These are phyloP conservation scores for Agrotis clavis DNA, from an alignment of 2,888 invertebrate genomes.

Conservation along the genomic window DNA sequence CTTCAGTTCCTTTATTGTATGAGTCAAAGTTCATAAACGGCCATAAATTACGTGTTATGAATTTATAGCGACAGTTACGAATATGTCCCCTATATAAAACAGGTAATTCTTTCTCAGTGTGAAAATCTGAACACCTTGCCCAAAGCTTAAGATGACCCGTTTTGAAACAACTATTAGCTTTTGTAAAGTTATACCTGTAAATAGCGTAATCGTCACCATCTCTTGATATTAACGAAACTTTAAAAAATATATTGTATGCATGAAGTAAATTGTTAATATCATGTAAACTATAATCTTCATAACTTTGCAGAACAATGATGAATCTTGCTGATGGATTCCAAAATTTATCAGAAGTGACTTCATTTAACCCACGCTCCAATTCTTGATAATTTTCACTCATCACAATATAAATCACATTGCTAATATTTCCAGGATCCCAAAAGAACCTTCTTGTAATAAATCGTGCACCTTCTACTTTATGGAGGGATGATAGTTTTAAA, in stretches of 20 bases:
- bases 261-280: slow-evolving; percentile 63
- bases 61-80: slow-evolving; percentile 62
- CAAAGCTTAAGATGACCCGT: slow-evolving; percentile 44
- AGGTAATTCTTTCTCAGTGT: background rate
- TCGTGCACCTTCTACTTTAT: slow-evolving; percentile 55
- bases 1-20: slow-evolving; percentile 62
- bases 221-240: slow-evolving; percentile 31
- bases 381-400: slow-evolving; percentile 61
- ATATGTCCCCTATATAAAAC: slow-evolving; percentile 12
- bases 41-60: slow-evolving; percentile 66
- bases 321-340: slow-evolving; percentile 72
- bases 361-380: slow-evolving; percentile 57
- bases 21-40: slow-evolving; percentile 67
- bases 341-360: slow-evolving; percentile 58
- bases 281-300: slow-evolving; percentile 47
- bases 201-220: slow-evolving; percentile 46
- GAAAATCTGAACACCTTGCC: slow-evolving; percentile 46
- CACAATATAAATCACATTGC: slow-evolving; percentile 66
- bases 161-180: slow-evolving; percentile 48
- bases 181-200: slow-evolving; percentile 60
- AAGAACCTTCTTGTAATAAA: slow-evolving; percentile 65
- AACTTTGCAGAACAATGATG: slow-evolving; percentile 66
- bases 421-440: slow-evolving; percentile 54
- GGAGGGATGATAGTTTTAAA: slow-evolving; percentile 56
- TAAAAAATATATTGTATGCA: slow-evolving; percentile 43